Conservation (phyloP, 1,140 invertebrate species). For the Nylanderia fulva region DNA sequence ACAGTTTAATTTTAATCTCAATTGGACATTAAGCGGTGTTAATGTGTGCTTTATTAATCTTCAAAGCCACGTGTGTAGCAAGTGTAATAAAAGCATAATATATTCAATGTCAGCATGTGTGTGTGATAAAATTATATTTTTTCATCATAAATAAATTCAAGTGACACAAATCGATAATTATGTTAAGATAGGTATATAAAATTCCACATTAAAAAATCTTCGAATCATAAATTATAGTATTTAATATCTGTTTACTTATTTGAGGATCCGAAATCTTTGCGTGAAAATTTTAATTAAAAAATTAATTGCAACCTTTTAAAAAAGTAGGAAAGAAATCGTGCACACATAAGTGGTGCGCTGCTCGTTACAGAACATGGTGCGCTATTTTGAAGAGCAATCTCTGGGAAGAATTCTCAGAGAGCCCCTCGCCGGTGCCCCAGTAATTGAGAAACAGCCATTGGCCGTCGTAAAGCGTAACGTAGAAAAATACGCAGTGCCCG, state of each 20-base stretch:
- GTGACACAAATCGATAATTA: neutral
- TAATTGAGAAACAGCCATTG: slow-evolving; percentile 78
- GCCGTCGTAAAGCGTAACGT: slow-evolving; percentile 71
- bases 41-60: slow-evolving; percentile 47
- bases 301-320: neutral
- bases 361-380: slow-evolving; percentile 20
- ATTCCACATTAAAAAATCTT: neutral
- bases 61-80: slow-evolving; percentile 6
- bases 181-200: neutral
- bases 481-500: slow-evolving; percentile 74
- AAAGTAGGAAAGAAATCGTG: neutral
- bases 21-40: slow-evolving; percentile 34
- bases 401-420: neutral
- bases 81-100: neutral
- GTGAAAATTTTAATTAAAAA: neutral
- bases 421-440: slow-evolving; percentile 2
- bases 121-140: neutral
- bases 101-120: no score
- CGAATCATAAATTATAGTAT: neutral
- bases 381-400: slow-evolving; percentile 22
- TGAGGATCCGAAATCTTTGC: neutral
- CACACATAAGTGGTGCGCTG: neutral
- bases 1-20: slow-evolving; percentile 25
- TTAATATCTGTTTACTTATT: neutral
- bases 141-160: neutral